Percentiles rank a stretch among this genome's conserved stretches.
Evolutionary conservation across 2,888 invertebrate genomes (phyloP).

Genomic region (Acrocera orbiculus): DNA sequence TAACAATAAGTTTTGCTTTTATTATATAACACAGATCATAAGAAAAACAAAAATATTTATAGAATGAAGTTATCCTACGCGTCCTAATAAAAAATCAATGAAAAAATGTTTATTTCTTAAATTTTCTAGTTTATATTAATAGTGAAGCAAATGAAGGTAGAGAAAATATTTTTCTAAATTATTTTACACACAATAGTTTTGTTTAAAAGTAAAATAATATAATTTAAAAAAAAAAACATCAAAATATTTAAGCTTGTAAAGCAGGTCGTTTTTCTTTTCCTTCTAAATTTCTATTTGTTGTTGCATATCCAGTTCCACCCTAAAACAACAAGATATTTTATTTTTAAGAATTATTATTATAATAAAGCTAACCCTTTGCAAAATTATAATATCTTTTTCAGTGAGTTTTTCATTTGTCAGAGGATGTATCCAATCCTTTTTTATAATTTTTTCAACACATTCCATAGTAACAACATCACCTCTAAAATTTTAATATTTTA

Average conservation of each 20-base stretch:
- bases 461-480: slow-evolving; percentile 93
- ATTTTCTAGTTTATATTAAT: too few species aligned
- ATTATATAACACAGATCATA: too few species aligned
- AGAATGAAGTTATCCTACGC: too few species aligned
- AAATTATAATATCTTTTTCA: slow-evolving; percentile 79
- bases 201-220: not conserved
- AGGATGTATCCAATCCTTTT: slow-evolving; percentile 93
- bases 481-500: too few species aligned
- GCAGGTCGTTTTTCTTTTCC: slow-evolving; percentile 71
- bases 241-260: slow-evolving; percentile 47
- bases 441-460: slow-evolving; percentile 89
- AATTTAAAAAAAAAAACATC: not conserved
- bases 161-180: not conserved
- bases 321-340: too few species aligned
- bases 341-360: too few species aligned
- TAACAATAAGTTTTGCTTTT: too few species aligned
- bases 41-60: too few species aligned
- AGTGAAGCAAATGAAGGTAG: too few species aligned
- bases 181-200: not conserved
- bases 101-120: too few species aligned
- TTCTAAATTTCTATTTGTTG: slow-evolving; percentile 66
- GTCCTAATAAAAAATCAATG: too few species aligned
- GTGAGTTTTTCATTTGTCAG: slow-evolving; percentile 65
- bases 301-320: slow-evolving; percentile 91
- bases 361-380: slow-evolving; percentile 55